phyloP scores from a whole-genome alignment of 2,113 vertebrate genomes.

The Callipepla squamata region DNA sequence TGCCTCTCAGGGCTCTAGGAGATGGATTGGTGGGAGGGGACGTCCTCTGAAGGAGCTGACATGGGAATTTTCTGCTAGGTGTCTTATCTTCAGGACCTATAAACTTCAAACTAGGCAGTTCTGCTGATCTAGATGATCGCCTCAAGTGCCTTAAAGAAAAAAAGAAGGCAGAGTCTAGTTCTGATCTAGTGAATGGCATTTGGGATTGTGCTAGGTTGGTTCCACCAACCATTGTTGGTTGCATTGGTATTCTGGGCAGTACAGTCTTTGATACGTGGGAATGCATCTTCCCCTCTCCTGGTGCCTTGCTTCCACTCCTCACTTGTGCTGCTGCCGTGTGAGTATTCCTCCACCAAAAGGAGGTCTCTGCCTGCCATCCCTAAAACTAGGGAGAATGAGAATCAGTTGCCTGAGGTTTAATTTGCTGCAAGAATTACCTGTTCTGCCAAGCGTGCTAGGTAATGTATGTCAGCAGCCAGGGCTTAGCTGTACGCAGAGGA shows the following conservation, averaged over 20 bases:
- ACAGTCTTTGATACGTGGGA: neutral
- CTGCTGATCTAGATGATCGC: neutral
- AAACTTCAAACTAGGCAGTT: neutral
- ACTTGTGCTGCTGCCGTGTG: neutral
- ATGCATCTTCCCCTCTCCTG: neutral
- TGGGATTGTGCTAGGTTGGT: neutral
- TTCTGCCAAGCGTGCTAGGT: neutral
- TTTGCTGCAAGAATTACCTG: constrained; percentile 52
- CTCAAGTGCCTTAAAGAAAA: neutral
- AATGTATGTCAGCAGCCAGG: neutral
- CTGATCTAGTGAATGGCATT: neutral
- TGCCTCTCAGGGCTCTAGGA: neutral
- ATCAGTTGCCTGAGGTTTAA: neutral
- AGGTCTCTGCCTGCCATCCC: neutral
- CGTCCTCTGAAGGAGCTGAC: neutral
- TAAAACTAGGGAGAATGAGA: neutral
- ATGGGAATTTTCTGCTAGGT: neutral
- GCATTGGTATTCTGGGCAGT: neutral
- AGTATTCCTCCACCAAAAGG: neutral
- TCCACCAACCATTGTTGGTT: neutral
- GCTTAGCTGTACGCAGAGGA: neutral
- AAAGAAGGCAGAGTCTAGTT: neutral
- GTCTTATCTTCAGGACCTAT: neutral
- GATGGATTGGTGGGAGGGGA: neutral
- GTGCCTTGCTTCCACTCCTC: accelerated